phyloP scores from a whole-genome alignment of 2,113 vertebrate species.

The Oenanthe oenanthe region DNA sequence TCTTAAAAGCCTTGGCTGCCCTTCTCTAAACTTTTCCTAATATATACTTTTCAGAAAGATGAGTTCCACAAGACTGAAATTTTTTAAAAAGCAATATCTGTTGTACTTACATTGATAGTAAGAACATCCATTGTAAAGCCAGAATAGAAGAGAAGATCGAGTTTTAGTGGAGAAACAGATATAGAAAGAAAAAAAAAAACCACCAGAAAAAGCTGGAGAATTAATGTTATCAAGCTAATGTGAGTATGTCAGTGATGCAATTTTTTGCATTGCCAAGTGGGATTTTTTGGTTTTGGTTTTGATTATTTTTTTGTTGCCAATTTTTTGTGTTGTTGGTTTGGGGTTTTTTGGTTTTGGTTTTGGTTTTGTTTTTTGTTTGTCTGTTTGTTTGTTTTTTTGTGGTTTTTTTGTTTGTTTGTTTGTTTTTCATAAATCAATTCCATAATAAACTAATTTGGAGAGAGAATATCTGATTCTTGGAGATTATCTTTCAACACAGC shows the following conservation, averaged over 20 bases:
- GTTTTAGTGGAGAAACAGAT: not conserved
- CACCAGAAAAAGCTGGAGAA: not conserved
- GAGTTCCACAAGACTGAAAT: not conserved
- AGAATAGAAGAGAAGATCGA: not conserved
- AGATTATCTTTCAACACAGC: not conserved
- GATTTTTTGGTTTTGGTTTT: not conserved
- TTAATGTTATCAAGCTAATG: not conserved
- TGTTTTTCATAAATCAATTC: not conserved
- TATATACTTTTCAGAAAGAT: not conserved
- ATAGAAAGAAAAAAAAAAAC: not conserved
- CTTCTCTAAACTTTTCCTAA: not conserved
- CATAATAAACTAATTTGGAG: not conserved
- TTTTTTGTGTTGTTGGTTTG: no score
- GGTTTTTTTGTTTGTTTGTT: no score
- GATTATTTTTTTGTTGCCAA: no score
- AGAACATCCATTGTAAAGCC: not conserved
- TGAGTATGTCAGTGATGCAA: not conserved
- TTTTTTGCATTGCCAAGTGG: not conserved
- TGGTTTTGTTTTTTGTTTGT: not conserved
- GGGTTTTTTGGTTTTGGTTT: accelerated
- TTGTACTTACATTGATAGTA: not conserved
- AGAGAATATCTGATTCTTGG: not conserved
- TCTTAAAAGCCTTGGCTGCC: not conserved
- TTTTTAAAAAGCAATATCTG: not conserved
- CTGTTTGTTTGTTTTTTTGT: not conserved